phyloP scores from a whole-genome alignment of 2,888 invertebrate species.

The Epiperipatus broadwayi region DNA sequence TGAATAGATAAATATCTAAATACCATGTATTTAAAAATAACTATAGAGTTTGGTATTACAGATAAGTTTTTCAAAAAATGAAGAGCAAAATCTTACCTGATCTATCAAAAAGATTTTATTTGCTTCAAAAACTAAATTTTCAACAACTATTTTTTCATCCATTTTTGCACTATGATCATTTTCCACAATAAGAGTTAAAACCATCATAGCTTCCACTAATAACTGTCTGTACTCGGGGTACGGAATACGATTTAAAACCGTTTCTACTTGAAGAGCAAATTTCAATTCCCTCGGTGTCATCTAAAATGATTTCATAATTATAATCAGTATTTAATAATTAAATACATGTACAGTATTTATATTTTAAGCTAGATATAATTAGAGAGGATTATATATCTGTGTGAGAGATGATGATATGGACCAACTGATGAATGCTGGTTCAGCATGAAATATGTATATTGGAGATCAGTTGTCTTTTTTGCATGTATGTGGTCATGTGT shows the following conservation, averaged over 20 bases:
- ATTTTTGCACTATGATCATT: conserved; percentile 55
- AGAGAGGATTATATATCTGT: too few species aligned
- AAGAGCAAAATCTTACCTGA: conserved; percentile 62
- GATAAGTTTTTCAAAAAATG: too few species aligned
- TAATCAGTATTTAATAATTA: too few species aligned
- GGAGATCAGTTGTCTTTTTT: too few species aligned
- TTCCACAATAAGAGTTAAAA: conserved; percentile 65
- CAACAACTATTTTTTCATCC: conserved; percentile 65
- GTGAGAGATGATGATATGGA: too few species aligned
- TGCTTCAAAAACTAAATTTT: conserved; percentile 76
- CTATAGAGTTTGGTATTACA: neutral
- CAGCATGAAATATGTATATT: too few species aligned
- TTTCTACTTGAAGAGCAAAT: conserved; percentile 91
- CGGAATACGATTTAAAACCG: conserved; percentile 84
- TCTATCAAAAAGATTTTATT: conserved; percentile 86
- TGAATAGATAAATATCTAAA: too few species aligned
- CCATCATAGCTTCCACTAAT: conserved; percentile 87
- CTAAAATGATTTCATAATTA: conserved; percentile 24
- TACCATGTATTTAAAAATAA: conserved; percentile 4
- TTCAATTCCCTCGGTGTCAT: conserved; percentile 97
- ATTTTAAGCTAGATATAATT: too few species aligned
- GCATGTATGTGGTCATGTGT: too few species aligned
- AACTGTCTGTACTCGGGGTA: conserved; percentile 95
- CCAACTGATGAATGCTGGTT: too few species aligned
- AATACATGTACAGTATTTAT: too few species aligned